Evolutionary conservation across 2,797 vertebrate species (phyloP), one percentile per base, ranked within the genome.

Genomic region (Anabas testudineus): DNA sequence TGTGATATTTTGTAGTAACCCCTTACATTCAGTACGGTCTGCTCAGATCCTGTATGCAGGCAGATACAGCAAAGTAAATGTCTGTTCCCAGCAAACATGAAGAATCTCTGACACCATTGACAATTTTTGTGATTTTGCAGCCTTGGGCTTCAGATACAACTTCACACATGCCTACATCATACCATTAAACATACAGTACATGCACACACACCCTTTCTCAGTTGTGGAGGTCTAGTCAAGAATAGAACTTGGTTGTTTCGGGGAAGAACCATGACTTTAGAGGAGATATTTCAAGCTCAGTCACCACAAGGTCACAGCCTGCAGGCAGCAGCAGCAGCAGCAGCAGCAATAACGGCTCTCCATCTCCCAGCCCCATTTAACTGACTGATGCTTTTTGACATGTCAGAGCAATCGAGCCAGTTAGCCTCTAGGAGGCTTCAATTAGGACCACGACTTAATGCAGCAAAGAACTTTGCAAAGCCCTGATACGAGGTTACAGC

Each of bases 341-440:
- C 18, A 71, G 77, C 71, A 81, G 88, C 84, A 89, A 91, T 83
- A 87, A 91, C 69, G 58, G 77, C 88, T 82, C 79, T 89, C 77
- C 71, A 70, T 90, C 88, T 88, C 87, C 77, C 78, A 74, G 92
- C 87, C 80, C 87, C 91, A 93, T 94, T 94, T 92, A 92, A 91
- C 92, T 92, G 92, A 93, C 90, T 92, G 92, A 94, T 94, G 91
- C 88, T 85, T 90, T 91, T 86, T 92, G 93, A 94, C 90, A 87
- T 90, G 90, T 89, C 45, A 46, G 85, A 87, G 89, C 75, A 80
- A 90, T 90, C 77, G 74, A 90, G 88, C 83, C 87, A 83, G 91
- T 92, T 93, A 89, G 89, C 90, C 92, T 90, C 80, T 81, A 84
- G 85, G 88, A 91, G 82, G 86, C 83, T 90, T 92, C 89, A 93